These are phyloP conservation scores for Idris sp. DNA, from an alignment of 1,140 invertebrate genomes.

Conservation along the genomic window DNA sequence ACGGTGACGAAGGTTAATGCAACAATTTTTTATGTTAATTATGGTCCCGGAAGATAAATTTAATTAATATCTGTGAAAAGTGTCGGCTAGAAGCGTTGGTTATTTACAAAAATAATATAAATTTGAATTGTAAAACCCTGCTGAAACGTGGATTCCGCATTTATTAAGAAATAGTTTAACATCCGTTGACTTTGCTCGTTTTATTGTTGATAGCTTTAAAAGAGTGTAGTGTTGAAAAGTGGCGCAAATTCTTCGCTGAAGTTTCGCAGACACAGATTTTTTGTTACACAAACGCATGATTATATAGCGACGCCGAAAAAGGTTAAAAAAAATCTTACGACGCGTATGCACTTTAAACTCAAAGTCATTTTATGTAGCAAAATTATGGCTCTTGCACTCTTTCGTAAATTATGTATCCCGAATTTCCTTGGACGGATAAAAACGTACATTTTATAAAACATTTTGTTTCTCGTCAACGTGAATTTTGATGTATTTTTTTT, in stretches of 20 bases:
- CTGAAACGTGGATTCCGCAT: too few relatives aligned
- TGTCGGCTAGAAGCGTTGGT: too few relatives aligned
- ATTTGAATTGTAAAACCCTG: too few relatives aligned
- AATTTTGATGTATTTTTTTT: too few relatives aligned
- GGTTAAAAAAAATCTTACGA: too few relatives aligned
- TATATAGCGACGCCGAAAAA: constrained; percentile 16
- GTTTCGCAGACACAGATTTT: constrained; percentile 29
- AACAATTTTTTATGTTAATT: too few relatives aligned
- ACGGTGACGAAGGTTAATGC: too few relatives aligned
- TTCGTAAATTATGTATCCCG: constrained; percentile 54
- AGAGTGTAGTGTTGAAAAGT: constrained; percentile 17
- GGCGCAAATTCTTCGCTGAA: constrained; percentile 17
- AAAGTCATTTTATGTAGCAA: constrained; percentile 35
- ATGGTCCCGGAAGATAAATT: too few relatives aligned
- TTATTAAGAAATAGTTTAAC: constrained; percentile 16
- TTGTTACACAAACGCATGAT: constrained; percentile 42
- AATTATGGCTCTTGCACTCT: constrained; percentile 26
- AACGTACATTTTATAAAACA: constrained; percentile 45
- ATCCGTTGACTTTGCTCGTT: constrained; percentile 6
- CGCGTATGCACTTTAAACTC: constrained; percentile 48
- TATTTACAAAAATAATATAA: too few relatives aligned
- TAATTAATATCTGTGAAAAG: too few relatives aligned
- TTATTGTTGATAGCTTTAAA: constrained; percentile 9
- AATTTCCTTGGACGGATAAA: constrained; percentile 42
- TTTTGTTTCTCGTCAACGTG: too few relatives aligned